A percentile compares a stretch with the other conserved stretches of the same genome.
phyloP scores from a whole-genome alignment of 2,888 invertebrate genomes.

The Mayetiola destructor region DNA sequence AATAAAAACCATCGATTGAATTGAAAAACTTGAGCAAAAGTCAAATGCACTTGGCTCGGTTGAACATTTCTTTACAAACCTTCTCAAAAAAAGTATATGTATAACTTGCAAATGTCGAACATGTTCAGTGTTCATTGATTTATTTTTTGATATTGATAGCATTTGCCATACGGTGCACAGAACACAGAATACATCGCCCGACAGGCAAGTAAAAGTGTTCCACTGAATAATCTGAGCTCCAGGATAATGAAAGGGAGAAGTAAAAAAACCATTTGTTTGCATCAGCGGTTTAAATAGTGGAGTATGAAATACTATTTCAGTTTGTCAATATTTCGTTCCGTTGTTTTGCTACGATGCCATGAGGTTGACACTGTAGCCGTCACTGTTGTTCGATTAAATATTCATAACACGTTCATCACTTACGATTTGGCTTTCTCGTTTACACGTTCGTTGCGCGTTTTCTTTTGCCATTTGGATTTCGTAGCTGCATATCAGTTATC shows the following conservation, averaged over 20 bases:
- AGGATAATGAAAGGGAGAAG: no score
- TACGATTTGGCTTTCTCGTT: neutral
- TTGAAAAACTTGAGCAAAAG: neutral
- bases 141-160: conserved; percentile 8
- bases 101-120: neutral
- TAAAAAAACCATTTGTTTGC: no score
- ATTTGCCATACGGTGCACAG: no score
- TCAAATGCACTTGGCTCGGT: neutral
- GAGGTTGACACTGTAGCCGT: neutral
- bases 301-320: conserved; percentile 1
- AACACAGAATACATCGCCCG: no score
- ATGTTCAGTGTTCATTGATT: conserved; percentile 9
- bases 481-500: neutral
- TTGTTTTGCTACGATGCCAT: neutral
- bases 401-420: conserved; percentile 8
- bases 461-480: neutral
- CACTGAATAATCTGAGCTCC: neutral
- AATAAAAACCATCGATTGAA: conserved; percentile 1
- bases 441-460: neutral
- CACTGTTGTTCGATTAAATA: conserved; percentile 8
- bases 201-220: neutral
- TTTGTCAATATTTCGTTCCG: conserved; percentile 4
- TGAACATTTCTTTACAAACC: neutral
- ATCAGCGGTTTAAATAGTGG: conserved; percentile 6
- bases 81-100: neutral